Evolutionary conservation across 2,113 vertebrate genomes (phyloP), one percentile per base, ranked within the genome.

Genomic region (Montifringilla adamsi): DNA sequence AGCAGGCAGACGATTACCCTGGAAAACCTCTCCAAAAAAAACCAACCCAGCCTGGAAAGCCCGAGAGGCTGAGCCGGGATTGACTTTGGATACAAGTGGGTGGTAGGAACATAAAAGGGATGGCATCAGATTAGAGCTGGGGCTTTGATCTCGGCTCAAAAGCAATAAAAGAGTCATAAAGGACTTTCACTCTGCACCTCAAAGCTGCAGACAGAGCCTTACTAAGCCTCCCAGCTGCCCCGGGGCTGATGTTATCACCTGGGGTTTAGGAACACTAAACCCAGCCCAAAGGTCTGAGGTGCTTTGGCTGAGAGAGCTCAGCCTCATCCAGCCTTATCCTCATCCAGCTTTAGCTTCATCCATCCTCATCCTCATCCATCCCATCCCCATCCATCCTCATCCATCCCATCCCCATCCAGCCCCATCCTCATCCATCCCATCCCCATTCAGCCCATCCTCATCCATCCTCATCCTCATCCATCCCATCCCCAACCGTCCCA

Each of bases 41-140:
- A 11, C 53, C 68, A 81, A 37, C 15, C 16, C 64, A 66, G 82
- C 46, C 87, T 62, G 74, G 63, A 91, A 88, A 97, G 64, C 69
- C 79, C 30, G 6, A 59, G 59, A 87, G 39, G 67, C 90, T 88
- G 73, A 84, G 59, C 41, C 10, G 39, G 1, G 68, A 37, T 30
- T 72, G 91, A 85, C 81, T 95, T 47, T 96, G 93, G 79, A 90
- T 88, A 26, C 63, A 74, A 95, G 95, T 94, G 96, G 94, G 94
- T 96, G 93, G 95, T 86, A 90, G 70, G 55, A 92, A 96, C 94
- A 96, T 96, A 68, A 97, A 95, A 97, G 95, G 93, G 67, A 97
- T 96, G 93, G 94, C 90, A 96, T 78, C 89, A 92, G 95, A 95
- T 96, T 96, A 95, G 96, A 96, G 95, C 75, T 67, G 67, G 76